phyloP scores from a whole-genome alignment of 1,140 invertebrate genomes.

The Chlorops oryzae region DNA sequence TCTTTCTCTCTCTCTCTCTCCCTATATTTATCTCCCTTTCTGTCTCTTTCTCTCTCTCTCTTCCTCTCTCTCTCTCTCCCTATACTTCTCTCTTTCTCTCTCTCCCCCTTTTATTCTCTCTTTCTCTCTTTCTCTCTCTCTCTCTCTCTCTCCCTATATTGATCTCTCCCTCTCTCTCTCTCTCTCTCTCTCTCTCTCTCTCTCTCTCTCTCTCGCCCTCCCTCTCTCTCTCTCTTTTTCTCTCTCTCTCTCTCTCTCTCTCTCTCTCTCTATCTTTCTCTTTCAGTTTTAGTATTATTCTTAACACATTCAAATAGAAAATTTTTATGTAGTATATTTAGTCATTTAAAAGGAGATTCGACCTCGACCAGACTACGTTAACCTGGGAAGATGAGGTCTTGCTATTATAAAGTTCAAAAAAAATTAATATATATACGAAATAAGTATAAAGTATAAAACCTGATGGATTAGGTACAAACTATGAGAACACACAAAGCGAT shows the following conservation, averaged over 20 bases:
- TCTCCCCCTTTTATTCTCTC: neutral
- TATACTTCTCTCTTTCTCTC: neutral
- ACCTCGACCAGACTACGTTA: no score
- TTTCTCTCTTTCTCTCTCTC: neutral
- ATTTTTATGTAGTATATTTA: no score
- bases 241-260: neutral
- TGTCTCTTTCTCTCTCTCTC: neutral
- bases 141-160: neutral
- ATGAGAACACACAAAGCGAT: no score
- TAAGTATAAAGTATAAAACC: no score
- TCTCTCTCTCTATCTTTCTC: neutral
- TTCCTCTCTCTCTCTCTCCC: neutral
- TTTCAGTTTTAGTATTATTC: no score
- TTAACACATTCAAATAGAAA: no score
- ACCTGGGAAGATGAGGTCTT: no score
- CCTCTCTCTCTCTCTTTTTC: neutral
- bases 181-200: neutral
- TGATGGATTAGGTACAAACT: no score
- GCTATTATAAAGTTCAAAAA: no score
- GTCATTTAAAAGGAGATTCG: no score
- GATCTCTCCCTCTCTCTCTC: neutral
- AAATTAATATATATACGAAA: no score
- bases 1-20: neutral
- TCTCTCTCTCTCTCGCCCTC: neutral
- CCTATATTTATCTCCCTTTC: neutral